Conservation (phyloP, 2,797 vertebrate species). For the Alosa sapidissima region DNA sequence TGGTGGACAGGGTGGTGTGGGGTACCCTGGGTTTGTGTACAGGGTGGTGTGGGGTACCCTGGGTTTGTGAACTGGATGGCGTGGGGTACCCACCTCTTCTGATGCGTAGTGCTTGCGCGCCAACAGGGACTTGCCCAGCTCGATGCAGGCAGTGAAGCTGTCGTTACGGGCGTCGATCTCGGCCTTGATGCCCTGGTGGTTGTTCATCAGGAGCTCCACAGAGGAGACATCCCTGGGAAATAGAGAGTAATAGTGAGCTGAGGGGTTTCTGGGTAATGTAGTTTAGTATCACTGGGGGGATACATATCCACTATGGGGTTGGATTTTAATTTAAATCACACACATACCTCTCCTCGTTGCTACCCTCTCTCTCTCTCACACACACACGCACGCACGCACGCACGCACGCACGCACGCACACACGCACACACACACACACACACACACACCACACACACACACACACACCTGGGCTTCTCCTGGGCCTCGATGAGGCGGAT, state of each 20-base stretch:
- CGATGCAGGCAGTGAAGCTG: constrained; percentile 93
- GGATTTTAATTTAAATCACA: background rate
- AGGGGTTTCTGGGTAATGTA: background rate
- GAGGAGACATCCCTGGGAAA: constrained; percentile 87
- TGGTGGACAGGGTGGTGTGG: no score
- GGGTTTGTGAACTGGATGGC: background rate
- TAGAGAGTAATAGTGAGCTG: background rate
- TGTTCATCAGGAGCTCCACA: constrained; percentile 98
- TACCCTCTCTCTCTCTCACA: no score
- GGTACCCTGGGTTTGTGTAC: no score
- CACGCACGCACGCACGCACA: constrained; percentile 62
- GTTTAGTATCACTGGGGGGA: background rate
- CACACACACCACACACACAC: constrained; percentile 1
- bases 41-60: no score
- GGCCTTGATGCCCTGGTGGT: constrained; percentile 96
- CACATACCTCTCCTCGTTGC: background rate
- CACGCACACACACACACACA: no score
- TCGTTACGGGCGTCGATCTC: constrained; percentile 96
- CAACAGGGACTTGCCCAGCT: constrained; percentile 93
- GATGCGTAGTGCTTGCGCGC: constrained; percentile 92
- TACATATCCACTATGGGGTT: background rate
- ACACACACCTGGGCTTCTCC: constrained; percentile 89
- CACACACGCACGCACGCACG: constrained; percentile 23
- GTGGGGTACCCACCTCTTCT: constrained; percentile 80
- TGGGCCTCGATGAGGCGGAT: constrained; percentile 95